Evolutionary conservation across 2,888 invertebrate genomes (phyloP).

Genomic region (Tachina grossa): DNA sequence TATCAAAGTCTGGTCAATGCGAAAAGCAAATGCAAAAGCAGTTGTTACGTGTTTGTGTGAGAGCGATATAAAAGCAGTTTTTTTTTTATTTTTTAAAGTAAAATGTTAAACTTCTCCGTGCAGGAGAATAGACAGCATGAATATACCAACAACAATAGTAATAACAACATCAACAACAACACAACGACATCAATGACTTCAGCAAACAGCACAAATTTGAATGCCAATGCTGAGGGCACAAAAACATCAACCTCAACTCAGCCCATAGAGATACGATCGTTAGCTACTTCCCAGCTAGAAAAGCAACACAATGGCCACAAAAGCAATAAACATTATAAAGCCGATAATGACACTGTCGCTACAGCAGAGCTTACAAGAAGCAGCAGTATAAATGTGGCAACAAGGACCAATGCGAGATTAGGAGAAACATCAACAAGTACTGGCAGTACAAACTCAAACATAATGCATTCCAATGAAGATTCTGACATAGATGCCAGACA

Average conservation of each 20-base stretch:
- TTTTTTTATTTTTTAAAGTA: constrained; percentile 31
- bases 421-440: constrained; percentile 52
- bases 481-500: constrained; percentile 54
- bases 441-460: constrained; percentile 68
- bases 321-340: constrained; percentile 7
- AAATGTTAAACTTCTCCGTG: constrained; percentile 72
- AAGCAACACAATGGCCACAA: constrained; percentile 55
- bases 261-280: constrained; percentile 51
- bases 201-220: constrained; percentile 50
- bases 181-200: constrained; percentile 57
- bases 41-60: constrained; percentile 6
- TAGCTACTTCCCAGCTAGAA: constrained; percentile 54
- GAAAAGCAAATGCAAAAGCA: constrained; percentile 20
- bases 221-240: constrained; percentile 48
- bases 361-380: constrained; percentile 19
- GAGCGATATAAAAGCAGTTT: not conserved
- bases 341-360: constrained; percentile 33
- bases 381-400: constrained; percentile 22
- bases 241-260: constrained; percentile 34
- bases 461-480: constrained; percentile 80
- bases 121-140: constrained; percentile 65
- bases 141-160: constrained; percentile 49
- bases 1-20: constrained; percentile 50
- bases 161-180: constrained; percentile 44
- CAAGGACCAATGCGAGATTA: constrained; percentile 64